Percentiles rank a stretch among this genome's conserved stretches.
These are phyloP conservation scores for Dioctria linearis DNA, from an alignment of 2,888 invertebrate species.

Conservation along the genomic window DNA sequence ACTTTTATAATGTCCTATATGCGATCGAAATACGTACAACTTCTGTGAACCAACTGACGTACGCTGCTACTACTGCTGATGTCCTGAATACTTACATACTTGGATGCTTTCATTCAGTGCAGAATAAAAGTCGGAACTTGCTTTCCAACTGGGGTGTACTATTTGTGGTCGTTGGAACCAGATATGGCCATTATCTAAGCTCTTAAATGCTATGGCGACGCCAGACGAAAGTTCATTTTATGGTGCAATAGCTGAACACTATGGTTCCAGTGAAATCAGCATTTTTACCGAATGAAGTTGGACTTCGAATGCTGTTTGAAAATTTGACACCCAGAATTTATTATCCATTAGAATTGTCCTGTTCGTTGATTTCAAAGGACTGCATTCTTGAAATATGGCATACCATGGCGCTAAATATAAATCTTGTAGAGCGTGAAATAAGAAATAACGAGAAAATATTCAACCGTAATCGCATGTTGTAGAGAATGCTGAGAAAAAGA, in stretches of 20 bases:
- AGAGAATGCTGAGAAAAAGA: no score
- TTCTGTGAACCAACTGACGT: constrained; percentile 15
- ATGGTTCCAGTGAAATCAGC: not conserved
- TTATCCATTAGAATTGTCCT: no score
- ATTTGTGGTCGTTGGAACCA: not conserved
- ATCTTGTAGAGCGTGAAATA: no score
- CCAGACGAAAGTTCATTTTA: not conserved
- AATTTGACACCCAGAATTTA: not conserved
- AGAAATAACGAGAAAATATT: no score
- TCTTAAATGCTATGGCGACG: not conserved
- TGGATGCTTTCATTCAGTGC: not conserved
- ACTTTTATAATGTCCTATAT: not conserved
- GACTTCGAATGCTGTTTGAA: not conserved
- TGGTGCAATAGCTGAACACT: not conserved
- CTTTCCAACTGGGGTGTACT: not conserved
- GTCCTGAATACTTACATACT: not conserved
- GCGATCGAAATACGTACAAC: constrained; percentile 19
- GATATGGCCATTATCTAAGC: constrained; percentile 11
- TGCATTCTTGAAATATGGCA: no score
- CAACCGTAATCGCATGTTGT: no score
- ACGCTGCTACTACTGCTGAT: not conserved
- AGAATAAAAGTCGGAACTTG: not conserved
- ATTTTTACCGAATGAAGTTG: not conserved
- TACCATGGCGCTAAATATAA: no score
- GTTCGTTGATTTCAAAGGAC: no score